Evolutionary conservation across 2,888 invertebrate genomes (phyloP), one percentile per base, ranked within the genome.

Genomic region (Phanerotoma sp.): DNA sequence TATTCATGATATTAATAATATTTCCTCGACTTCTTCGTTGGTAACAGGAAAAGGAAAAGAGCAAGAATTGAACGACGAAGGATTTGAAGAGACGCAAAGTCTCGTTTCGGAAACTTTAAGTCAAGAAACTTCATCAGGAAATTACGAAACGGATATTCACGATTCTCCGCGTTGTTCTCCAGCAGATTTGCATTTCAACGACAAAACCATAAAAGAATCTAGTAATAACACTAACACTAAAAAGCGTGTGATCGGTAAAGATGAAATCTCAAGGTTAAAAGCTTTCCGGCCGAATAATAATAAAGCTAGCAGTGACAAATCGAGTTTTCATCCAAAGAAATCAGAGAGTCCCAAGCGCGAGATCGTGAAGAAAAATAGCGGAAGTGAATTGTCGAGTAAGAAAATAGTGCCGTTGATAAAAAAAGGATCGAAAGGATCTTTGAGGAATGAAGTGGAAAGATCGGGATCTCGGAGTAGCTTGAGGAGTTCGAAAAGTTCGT

Each of bases 61-160:
- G 61, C 86, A 86, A 61, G 92, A 93, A 66, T 74, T 88, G 40
- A 89, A 91, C 69, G 93, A 93, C 71, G 93, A 93, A 80, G 93
- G 93, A 7, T 93, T 93, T 69, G 93, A 93, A 74, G 93, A 93
- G 79, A 91, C 91, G 0, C 92, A 92, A 70, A 92, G 91, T 70
- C 80, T 93, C 48, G 89, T 91, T 68, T 92, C 92, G 0, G 92
- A 92, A 73, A 91, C 90, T 6, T 86, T 91, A 3, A 91, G 91
- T 41, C 91, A 91, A 67, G 91, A 91, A 38, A 89, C 91, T 2
- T 91, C 91, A 0, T 91, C 91, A 0, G 87, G 87, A 64, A 89
- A 80, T 61, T 79, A 78, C 57, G 79, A 88, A 67, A 84, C 86
- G 2, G 85, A 85, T 62, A 81, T 83, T 38, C 84, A 84, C 38